phyloP scores from a whole-genome alignment of 2,888 invertebrate species.

The Idaea aversata region DNA sequence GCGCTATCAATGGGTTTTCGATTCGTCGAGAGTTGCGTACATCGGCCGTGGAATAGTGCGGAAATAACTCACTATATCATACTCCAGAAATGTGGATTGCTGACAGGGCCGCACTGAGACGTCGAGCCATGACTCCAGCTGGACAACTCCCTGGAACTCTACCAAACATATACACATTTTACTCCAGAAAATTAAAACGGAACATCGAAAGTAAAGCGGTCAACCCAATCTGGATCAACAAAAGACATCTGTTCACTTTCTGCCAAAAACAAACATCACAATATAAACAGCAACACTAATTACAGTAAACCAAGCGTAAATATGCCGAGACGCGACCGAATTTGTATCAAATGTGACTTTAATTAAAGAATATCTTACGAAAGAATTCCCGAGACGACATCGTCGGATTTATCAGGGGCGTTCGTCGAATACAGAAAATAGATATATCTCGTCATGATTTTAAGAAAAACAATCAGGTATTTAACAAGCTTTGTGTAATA shows the following conservation, averaged over 20 bases:
- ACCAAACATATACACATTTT: background rate
- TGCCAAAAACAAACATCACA: background rate
- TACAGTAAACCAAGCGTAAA: slow-evolving; percentile 2
- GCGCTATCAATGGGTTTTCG: background rate
- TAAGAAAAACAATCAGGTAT: slow-evolving; percentile 45
- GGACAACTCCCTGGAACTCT: slow-evolving; percentile 50
- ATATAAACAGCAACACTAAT: background rate
- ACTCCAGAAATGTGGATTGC: slow-evolving; percentile 60
- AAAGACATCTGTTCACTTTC: background rate
- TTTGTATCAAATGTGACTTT: slow-evolving; percentile 3
- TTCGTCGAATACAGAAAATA: slow-evolving; percentile 57
- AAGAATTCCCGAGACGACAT: slow-evolving; percentile 40
- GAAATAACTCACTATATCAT: slow-evolving; percentile 70
- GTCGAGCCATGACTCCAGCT: slow-evolving; percentile 26
- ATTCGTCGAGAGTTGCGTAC: slow-evolving; percentile 10
- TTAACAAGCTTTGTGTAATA: slow-evolving; percentile 47
- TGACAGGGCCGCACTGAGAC: slow-evolving; percentile 57
- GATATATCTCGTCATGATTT: slow-evolving; percentile 49
- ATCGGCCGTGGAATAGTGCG: slow-evolving; percentile 38
- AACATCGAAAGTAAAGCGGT: background rate
- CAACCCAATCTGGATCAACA: background rate
- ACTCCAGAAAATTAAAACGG: background rate
- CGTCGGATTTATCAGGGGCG: slow-evolving; percentile 54
- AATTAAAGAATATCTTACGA: slow-evolving; percentile 7
- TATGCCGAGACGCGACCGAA: background rate